These are phyloP conservation scores for Protobothrops mucrosquamatus DNA, from an alignment of 2,113 vertebrate species.

Conservation along the genomic window DNA sequence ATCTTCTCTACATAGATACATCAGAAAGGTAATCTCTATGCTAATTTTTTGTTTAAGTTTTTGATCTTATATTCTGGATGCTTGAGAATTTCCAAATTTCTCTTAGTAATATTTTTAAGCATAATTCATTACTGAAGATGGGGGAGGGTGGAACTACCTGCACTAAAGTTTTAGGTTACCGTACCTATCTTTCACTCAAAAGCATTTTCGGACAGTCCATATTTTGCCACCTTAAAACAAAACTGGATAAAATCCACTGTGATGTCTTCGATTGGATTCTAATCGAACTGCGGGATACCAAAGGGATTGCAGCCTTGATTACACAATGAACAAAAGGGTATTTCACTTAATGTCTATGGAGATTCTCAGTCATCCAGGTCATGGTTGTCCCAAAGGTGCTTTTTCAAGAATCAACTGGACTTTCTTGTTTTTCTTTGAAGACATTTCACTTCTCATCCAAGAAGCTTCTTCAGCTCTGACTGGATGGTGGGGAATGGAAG, in stretches of 20 bases:
- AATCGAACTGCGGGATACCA: not conserved
- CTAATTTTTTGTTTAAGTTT: not conserved
- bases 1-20: constrained; percentile 22
- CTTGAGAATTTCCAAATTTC: not conserved
- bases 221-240: not conserved
- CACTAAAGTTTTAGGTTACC: not conserved
- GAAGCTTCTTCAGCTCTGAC: too few relatives aligned
- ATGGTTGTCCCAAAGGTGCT: too few relatives aligned
- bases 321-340: not conserved
- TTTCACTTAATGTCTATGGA: not conserved
- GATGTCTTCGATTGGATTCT: not conserved
- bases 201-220: not conserved
- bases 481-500: too few relatives aligned
- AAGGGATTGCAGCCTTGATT: not conserved
- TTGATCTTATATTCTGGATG: not conserved
- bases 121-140: not conserved
- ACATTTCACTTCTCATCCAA: too few relatives aligned
- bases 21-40: constrained; percentile 37
- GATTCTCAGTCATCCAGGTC: too few relatives aligned
- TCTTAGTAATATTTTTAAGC: not conserved
- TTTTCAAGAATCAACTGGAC: too few relatives aligned
- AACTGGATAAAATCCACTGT: not conserved
- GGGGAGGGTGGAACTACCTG: not conserved
- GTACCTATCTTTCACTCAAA: not conserved
- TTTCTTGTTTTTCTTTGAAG: too few relatives aligned